Evolutionary conservation across 2,888 invertebrate species (phyloP).

Genomic region (Selenia dentaria): DNA sequence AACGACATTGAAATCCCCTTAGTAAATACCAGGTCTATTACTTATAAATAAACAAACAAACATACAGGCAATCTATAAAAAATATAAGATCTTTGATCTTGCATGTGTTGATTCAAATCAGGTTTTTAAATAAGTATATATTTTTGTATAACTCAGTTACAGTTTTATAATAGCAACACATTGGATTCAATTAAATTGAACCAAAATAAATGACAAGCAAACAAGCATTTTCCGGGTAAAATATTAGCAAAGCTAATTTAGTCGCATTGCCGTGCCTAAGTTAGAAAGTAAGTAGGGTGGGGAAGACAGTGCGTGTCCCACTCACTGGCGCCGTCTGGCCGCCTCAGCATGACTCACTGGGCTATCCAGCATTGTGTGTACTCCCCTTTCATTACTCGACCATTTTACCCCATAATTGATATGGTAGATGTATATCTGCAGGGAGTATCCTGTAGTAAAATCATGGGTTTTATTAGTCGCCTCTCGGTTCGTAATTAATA

Average conservation of each 20-base stretch:
- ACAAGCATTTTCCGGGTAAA: background rate
- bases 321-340: constrained; percentile 73
- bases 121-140: too few relatives aligned
- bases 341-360: constrained; percentile 71
- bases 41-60: too few relatives aligned
- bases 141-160: too few relatives aligned
- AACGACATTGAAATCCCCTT: too few relatives aligned
- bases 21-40: too few relatives aligned
- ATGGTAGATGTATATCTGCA: constrained; percentile 30
- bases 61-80: too few relatives aligned
- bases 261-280: constrained; percentile 37
- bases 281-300: constrained; percentile 51
- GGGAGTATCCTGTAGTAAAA: constrained; percentile 18
- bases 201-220: background rate
- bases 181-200: too few relatives aligned
- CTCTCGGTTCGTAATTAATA: constrained; percentile 18
- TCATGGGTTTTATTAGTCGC: constrained; percentile 19
- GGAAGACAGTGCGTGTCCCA: constrained; percentile 61
- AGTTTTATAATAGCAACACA: too few relatives aligned
- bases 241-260: constrained; percentile 28
- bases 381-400: constrained; percentile 66
- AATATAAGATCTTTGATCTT: too few relatives aligned
- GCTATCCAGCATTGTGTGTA: constrained; percentile 56
- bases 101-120: too few relatives aligned
- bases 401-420: constrained; percentile 72